phyloP scores from a whole-genome alignment of 2,797 vertebrate species.

The Sandelia bainsii region DNA sequence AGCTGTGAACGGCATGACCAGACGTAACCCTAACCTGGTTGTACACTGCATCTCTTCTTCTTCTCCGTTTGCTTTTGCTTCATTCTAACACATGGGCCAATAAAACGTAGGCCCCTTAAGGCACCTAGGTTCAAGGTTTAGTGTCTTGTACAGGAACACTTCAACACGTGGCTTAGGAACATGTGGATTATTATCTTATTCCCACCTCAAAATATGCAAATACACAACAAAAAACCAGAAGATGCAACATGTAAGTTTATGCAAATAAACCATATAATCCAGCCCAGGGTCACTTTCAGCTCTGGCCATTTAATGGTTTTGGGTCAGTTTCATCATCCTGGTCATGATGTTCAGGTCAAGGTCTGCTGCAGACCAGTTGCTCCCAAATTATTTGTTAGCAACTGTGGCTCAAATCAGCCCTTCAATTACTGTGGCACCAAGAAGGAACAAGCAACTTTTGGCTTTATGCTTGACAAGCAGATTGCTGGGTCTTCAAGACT shows the following conservation, averaged over 20 bases:
- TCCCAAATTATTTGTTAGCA: slow-evolving; percentile 69
- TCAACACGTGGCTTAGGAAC: too few species aligned
- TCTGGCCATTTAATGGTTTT: slow-evolving; percentile 48
- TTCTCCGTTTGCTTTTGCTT: slow-evolving; percentile 3
- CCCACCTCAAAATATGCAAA: not conserved
- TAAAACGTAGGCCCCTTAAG: not conserved
- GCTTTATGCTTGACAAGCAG: slow-evolving; percentile 55
- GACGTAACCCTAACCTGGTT: slow-evolving; percentile 56
- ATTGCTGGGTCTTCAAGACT: slow-evolving; percentile 55
- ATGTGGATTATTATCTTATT: not conserved
- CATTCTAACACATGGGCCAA: not conserved
- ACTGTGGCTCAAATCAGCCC: slow-evolving; percentile 66
- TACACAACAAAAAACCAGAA: slow-evolving; percentile 1
- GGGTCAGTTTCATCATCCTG: slow-evolving; percentile 64
- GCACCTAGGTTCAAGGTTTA: too few species aligned
- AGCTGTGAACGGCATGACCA: slow-evolving; percentile 60
- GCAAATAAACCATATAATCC: slow-evolving; percentile 23
- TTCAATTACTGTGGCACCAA: slow-evolving; percentile 78
- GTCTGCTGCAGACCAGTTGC: slow-evolving; percentile 51
- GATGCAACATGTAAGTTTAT: not conserved
- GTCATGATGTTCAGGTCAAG: slow-evolving; percentile 71
- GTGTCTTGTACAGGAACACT: too few species aligned
- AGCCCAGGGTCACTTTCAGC: slow-evolving; percentile 22
- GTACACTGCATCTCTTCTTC: slow-evolving; percentile 14
- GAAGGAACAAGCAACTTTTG: slow-evolving; percentile 55